These are phyloP conservation scores for Enoplosus armatus DNA, from an alignment of 2,797 vertebrate species.

Conservation along the genomic window DNA sequence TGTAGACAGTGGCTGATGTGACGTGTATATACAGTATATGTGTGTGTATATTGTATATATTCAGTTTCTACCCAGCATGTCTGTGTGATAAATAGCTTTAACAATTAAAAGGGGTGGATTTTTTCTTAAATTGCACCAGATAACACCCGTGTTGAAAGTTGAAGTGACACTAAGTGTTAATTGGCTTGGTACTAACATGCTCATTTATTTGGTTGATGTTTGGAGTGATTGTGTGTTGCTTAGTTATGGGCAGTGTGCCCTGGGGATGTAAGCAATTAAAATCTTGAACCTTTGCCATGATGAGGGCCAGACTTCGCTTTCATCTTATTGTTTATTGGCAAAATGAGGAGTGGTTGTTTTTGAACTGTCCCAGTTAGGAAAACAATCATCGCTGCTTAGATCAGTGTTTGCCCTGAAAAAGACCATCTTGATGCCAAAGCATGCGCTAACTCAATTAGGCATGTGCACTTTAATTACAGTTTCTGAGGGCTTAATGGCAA, in stretches of 20 bases:
- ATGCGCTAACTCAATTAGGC: constrained; percentile 59
- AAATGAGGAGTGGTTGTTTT: constrained; percentile 52
- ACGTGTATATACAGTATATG: constrained; percentile 9
- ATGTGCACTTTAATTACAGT: constrained; percentile 53
- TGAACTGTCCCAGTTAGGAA: constrained; percentile 49
- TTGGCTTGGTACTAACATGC: constrained; percentile 49
- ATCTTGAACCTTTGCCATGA: constrained; percentile 72
- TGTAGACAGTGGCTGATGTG: constrained; percentile 15
- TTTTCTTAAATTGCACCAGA: constrained; percentile 32
- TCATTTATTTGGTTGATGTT: constrained; percentile 60
- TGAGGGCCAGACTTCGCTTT: constrained; percentile 41
- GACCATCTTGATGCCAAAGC: constrained; percentile 49
- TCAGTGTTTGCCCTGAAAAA: constrained; percentile 63
- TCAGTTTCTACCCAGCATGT: not conserved
- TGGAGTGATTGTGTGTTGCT: constrained; percentile 53
- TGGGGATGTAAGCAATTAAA: constrained; percentile 78
- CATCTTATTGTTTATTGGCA: constrained; percentile 59
- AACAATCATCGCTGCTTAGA: constrained; percentile 58
- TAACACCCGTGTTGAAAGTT: constrained; percentile 27
- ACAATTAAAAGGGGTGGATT: not conserved
- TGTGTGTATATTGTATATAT: no score
- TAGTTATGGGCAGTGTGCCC: constrained; percentile 56
- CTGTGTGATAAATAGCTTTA: constrained; percentile 1
- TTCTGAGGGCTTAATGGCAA: constrained; percentile 39
- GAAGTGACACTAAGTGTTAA: constrained; percentile 53